These are phyloP conservation scores for Leptonema lineaticorne DNA, from an alignment of 1,140 invertebrate genomes.

Conservation along the genomic window DNA sequence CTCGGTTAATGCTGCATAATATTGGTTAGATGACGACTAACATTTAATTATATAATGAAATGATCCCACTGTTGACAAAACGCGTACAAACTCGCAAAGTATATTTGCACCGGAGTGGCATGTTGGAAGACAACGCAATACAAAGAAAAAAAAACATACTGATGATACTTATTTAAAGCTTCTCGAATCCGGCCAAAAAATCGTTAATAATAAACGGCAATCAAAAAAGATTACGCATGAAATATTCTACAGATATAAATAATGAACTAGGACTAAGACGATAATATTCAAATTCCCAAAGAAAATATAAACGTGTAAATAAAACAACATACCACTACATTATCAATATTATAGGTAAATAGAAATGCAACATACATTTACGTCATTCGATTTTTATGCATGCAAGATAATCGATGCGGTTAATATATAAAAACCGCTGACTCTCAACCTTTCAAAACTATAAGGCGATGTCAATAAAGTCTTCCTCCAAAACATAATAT, in stretches of 20 bases:
- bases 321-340: neutral
- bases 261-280: neutral
- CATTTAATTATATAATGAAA: neutral
- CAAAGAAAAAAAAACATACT: neutral
- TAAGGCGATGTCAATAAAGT: too few relatives aligned
- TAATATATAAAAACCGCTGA: too few relatives aligned
- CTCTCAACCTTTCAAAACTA: too few relatives aligned
- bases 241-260: too few relatives aligned
- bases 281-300: too few relatives aligned
- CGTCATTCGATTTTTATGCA: conserved; percentile 12
- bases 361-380: neutral
- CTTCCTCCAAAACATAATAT: too few relatives aligned
- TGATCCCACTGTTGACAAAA: neutral
- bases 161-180: neutral
- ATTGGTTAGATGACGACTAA: neutral
- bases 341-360: neutral
- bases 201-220: too few relatives aligned
- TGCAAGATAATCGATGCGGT: too few relatives aligned
- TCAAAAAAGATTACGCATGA: too few relatives aligned
- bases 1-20: neutral
- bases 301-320: neutral
- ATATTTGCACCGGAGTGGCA: conserved; percentile 7
- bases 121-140: conserved; percentile 6
- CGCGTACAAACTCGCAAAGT: conserved; percentile 5
- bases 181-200: neutral